Percentiles rank a stretch among this genome's conserved stretches.
Conservation (phyloP, 2,888 invertebrate species). For the Amiota minor region DNA sequence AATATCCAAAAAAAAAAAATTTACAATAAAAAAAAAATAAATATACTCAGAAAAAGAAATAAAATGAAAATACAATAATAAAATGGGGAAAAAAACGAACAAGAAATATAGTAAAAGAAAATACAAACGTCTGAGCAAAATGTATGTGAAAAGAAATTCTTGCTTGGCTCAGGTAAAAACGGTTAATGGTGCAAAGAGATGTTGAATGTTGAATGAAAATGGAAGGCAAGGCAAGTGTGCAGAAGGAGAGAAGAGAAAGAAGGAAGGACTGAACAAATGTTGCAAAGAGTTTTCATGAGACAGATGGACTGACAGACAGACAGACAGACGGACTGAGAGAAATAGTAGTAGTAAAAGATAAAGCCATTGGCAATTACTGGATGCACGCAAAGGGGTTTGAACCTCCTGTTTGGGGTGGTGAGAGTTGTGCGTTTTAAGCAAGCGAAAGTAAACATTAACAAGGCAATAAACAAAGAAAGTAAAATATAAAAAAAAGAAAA, state of each 20-base stretch:
- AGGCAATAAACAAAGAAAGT: not conserved
- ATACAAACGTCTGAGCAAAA: not conserved
- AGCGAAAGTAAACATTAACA: slow-evolving; percentile 7
- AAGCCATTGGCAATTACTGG: too few relatives aligned
- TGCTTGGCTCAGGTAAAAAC: too few relatives aligned
- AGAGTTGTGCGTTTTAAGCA: not conserved
- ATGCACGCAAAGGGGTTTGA: too few relatives aligned
- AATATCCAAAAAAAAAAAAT: not conserved
- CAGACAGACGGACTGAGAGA: too few relatives aligned
- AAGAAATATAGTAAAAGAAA: not conserved
- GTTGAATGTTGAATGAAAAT: too few relatives aligned
- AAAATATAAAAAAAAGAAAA: not conserved
- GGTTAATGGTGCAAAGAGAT: too few relatives aligned
- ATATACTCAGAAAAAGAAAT: not conserved
- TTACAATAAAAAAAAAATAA: not conserved
- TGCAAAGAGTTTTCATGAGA: too few relatives aligned
- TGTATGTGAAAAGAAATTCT: not conserved
- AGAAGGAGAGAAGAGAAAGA: too few relatives aligned
- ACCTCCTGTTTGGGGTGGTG: not conserved
- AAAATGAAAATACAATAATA: slow-evolving; percentile 1
- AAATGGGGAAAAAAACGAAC: not conserved
- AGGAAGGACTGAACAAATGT: too few relatives aligned
- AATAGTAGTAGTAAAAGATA: too few relatives aligned
- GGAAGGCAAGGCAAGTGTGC: too few relatives aligned
- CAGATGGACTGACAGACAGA: too few relatives aligned